Conservation (phyloP, 2,113 vertebrate species). For the Chiloscyllium plagiosum region DNA sequence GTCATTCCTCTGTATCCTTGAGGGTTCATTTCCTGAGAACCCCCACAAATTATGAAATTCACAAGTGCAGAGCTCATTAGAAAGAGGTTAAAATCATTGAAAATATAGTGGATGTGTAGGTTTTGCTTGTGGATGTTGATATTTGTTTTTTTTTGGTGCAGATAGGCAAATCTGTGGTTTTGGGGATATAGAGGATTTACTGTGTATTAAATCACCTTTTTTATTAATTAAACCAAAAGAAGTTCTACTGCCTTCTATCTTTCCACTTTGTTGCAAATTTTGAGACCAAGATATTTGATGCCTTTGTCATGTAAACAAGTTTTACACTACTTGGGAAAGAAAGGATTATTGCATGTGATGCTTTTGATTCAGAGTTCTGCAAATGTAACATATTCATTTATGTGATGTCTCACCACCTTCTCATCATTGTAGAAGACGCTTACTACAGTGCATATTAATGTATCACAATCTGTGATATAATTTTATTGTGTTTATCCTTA, state of each 20-base stretch:
- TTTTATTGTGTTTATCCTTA: not conserved
- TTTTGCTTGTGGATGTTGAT: no score
- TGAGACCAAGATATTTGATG: not conserved
- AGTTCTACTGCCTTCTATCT: not conserved
- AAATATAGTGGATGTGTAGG: no score
- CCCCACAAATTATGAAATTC: no score
- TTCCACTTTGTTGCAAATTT: not conserved
- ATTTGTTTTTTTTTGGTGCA: no score
- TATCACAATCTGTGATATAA: not conserved
- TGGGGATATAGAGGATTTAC: no score
- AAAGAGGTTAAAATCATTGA: no score
- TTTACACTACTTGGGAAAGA: not conserved
- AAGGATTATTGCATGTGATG: not conserved
- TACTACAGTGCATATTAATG: no score
- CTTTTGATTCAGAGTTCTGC: not conserved
- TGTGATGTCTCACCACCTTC: not conserved
- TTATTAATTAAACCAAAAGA: not conserved
- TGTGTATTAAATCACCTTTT: not conserved
- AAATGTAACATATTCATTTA: not conserved
- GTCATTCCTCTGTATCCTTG: no score
- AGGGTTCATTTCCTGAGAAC: no score
- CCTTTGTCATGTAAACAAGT: not conserved
- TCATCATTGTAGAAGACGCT: not conserved
- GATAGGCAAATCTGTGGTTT: no score
- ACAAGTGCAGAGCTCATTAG: no score